Percentiles rank a stretch among this genome's conserved stretches.
phyloP scores from a whole-genome alignment of 1,140 invertebrate genomes.

The Protaetia brevitarsis region DNA sequence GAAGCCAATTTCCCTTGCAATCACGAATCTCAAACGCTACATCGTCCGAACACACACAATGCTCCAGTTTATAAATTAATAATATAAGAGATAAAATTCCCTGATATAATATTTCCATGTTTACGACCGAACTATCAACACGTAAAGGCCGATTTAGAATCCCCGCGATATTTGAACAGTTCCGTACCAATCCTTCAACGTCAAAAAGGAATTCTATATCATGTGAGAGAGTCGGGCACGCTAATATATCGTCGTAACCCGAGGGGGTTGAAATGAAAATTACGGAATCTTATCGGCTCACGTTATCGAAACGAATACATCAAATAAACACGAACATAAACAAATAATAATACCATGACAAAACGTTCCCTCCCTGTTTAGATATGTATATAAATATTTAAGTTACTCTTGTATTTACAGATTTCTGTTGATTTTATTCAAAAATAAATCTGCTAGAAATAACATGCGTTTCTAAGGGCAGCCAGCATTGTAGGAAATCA shows the following conservation, averaged over 20 bases:
- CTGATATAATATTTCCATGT: background rate
- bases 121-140: background rate
- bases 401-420: too few relatives aligned
- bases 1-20: background rate
- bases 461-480: too few relatives aligned
- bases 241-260: background rate
- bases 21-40: background rate
- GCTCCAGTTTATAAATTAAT: background rate
- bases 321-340: background rate
- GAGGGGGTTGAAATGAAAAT: background rate
- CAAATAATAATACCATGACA: background rate
- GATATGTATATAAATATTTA: too few relatives aligned
- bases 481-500: too few relatives aligned
- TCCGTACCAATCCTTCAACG: constrained; percentile 1
- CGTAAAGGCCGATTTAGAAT: background rate
- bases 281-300: background rate
- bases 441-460: too few relatives aligned
- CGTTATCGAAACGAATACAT: background rate
- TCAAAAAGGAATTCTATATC: background rate
- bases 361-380: background rate
- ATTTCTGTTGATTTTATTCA: too few relatives aligned
- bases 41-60: background rate
- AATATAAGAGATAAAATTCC: background rate
- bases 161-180: background rate
- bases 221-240: background rate